Percentiles rank a stretch among this genome's conserved stretches.
Conservation (phyloP, 2,888 invertebrate species). For the Rhogogaster chlorosoma region DNA sequence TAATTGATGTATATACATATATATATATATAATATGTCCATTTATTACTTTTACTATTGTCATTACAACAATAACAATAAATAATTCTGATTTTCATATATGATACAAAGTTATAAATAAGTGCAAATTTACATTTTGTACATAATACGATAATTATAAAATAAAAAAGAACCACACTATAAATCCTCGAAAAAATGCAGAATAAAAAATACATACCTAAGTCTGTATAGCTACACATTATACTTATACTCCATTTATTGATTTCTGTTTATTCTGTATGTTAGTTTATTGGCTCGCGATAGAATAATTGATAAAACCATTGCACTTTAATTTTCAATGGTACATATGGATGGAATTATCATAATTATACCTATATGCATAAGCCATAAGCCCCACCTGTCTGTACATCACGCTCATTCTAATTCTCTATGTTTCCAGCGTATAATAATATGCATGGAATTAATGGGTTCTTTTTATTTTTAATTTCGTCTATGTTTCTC, state of each 20-base stretch:
- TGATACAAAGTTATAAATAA: slow-evolving; percentile 49
- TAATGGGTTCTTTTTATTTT: slow-evolving; percentile 42
- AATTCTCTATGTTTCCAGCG: slow-evolving; percentile 6
- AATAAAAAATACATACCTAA: background rate
- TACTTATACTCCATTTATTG: background rate
- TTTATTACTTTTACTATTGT: slow-evolving; percentile 49
- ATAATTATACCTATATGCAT: slow-evolving; percentile 19
- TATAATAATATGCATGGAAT: background rate
- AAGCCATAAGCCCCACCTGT: background rate
- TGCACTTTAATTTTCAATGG: slow-evolving; percentile 16
- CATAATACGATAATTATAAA: slow-evolving; percentile 42
- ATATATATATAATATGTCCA: slow-evolving; percentile 42
- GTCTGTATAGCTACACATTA: slow-evolving; percentile 2
- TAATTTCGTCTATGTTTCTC: slow-evolving; percentile 36
- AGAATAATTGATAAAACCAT: slow-evolving; percentile 40
- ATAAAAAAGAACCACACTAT: slow-evolving; percentile 30
- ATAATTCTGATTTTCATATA: slow-evolving; percentile 43
- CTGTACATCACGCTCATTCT: background rate
- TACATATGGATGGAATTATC: slow-evolving; percentile 43
- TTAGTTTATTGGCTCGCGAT: slow-evolving; percentile 1
- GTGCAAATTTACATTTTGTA: slow-evolving; percentile 50
- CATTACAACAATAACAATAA: slow-evolving; percentile 48
- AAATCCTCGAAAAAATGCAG: slow-evolving; percentile 12
- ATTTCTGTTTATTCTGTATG: slow-evolving; percentile 32
- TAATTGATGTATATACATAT: background rate